phyloP scores from a whole-genome alignment of 1,140 invertebrate genomes.

The Cecropterus lyciades region DNA sequence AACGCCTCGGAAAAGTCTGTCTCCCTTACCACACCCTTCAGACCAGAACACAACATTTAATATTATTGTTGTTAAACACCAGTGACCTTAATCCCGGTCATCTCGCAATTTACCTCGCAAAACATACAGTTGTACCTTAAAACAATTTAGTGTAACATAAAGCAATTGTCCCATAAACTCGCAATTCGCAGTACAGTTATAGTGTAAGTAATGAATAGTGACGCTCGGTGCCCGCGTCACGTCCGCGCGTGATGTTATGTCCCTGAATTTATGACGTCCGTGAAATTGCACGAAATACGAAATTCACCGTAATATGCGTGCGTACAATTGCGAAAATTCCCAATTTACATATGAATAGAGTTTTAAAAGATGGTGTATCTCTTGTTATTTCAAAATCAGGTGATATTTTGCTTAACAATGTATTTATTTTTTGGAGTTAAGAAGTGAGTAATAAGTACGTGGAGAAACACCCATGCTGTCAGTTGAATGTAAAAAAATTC shows the following conservation, averaged over 20 bases:
- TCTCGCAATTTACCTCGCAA: too few species aligned
- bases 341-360: conserved; percentile 24
- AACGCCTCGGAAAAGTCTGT: too few species aligned
- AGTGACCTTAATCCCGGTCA: too few species aligned
- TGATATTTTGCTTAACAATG: too few species aligned
- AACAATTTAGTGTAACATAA: not conserved
- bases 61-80: too few species aligned
- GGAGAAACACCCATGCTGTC: too few species aligned
- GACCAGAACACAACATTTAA: too few species aligned
- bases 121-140: too few species aligned
- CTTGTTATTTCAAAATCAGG: not conserved
- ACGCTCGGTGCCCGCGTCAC: conserved; percentile 12
- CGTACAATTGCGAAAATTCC: conserved; percentile 22
- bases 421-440: too few species aligned
- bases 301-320: conserved; percentile 17
- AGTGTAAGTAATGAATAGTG: conserved; percentile 24
- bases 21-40: too few species aligned
- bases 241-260: conserved; percentile 27
- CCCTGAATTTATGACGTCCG: conserved; percentile 27
- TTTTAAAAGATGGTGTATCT: conserved; percentile 1
- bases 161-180: conserved; percentile 19
- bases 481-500: too few species aligned
- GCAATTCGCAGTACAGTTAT: conserved; percentile 14
- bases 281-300: conserved; percentile 27
- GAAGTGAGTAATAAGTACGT: too few species aligned